Base-by-base conservation (phyloP, 2,797 vertebrate genomes). In the Chloroceryle amazona region DNA sequence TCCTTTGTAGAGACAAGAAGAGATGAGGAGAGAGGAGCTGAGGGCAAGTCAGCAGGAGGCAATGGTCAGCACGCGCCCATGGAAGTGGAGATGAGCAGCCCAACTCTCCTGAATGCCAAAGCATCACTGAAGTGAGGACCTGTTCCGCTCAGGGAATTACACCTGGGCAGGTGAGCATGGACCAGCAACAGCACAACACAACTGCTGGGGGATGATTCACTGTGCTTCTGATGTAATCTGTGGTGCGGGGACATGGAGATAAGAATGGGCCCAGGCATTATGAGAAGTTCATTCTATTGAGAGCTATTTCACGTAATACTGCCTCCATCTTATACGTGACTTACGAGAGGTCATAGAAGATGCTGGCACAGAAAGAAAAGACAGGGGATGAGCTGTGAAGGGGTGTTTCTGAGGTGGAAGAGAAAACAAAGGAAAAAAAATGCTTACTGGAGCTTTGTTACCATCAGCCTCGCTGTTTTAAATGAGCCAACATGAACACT, bases 181-280 rank as follows among this genome's bases (percentile, higher is more conserved):
- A 84, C 11, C 14, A 70, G 31, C 15, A 44, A 78, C 1, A 14
- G 15, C 29, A 68, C 14, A 54, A 25, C 10, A 47, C 5, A 12
- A 1, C 13, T 13, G 12, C 1, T 55, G 2, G 13, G 25, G 47
- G 52, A 33, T 0, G 1, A 44, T 35, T 70, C 17, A 13, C 13
- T 35, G 61, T 37, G 12, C 74, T 91, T 73, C 44, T 83, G 44
- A 2, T 2, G 28, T 29, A 46, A 31, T 31, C 23, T 39, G 11
- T 18, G 2, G 17, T 20, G 23, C 8, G 7, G 49, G 23, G 31
- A 41, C 6, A 14, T 1, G 26, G 49, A 63, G 17, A 46, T n/a
- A 46, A 78, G 26, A 57, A 67, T 0, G 0, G 16, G 5, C 33
- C 29, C 23, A 37, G 67, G 25, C 18, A 41, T 9, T 18, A n/a